Percentiles rank a stretch among this genome's conserved stretches.
These are phyloP conservation scores for Strigamia maritima DNA, from an alignment of 2,888 invertebrate genomes.

Conservation along the genomic window DNA sequence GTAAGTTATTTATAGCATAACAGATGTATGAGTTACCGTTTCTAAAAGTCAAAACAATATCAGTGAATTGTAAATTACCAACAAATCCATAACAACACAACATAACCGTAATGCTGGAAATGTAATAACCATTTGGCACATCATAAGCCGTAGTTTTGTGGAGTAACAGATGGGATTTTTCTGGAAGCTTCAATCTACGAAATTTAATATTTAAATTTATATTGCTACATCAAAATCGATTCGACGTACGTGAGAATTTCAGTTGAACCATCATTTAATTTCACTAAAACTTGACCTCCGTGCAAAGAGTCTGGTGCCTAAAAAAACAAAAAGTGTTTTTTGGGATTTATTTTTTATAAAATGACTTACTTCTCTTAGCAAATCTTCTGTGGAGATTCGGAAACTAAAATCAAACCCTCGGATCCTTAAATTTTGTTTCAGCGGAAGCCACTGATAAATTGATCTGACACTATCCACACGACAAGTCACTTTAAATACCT, in stretches of 20 bases:
- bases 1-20: no score
- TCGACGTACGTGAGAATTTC: constrained; percentile 18
- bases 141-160: neutral
- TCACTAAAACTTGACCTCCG: constrained; percentile 31
- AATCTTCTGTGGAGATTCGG: constrained; percentile 10
- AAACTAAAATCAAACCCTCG: constrained; percentile 28
- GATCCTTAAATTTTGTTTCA: neutral
- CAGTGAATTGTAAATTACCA: constrained; percentile 21
- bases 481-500: constrained; percentile 34
- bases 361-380: constrained; percentile 3
- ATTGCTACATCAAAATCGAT: neutral
- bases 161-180: neutral
- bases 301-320: constrained; percentile 35
- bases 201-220: neutral
- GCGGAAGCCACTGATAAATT: constrained; percentile 38
- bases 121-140: neutral
- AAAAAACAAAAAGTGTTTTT: neutral
- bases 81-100: constrained; percentile 38
- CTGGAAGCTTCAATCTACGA: constrained; percentile 4
- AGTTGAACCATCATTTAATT: neutral
- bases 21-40: neutral
- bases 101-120: constrained; percentile 27
- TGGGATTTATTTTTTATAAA: neutral
- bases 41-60: neutral
- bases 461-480: constrained; percentile 35